These are phyloP conservation scores for Liolophura sinensis DNA, from an alignment of 1,140 invertebrate genomes.

Conservation along the genomic window DNA sequence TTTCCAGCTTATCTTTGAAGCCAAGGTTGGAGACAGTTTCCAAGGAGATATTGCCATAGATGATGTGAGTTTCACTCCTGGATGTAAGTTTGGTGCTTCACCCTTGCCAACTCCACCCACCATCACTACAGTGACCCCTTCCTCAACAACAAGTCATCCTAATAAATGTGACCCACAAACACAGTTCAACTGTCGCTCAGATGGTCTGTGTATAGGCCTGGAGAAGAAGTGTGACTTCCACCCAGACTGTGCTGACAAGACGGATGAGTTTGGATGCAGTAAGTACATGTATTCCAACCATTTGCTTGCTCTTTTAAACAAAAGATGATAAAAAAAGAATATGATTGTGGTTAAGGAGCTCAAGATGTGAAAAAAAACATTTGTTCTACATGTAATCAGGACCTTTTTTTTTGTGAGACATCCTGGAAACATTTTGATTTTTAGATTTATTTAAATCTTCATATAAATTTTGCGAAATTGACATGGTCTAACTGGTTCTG, in stretches of 20 bases:
- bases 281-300: background rate
- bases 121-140: conserved; percentile 7
- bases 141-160: conserved; percentile 14
- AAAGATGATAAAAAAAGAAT: too few relatives aligned
- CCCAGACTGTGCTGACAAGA: conserved; percentile 11
- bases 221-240: conserved; percentile 12
- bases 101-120: conserved; percentile 25
- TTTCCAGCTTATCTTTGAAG: conserved; percentile 49
- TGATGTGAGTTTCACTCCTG: conserved; percentile 50
- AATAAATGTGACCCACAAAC: conserved; percentile 21
- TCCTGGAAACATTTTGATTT: too few relatives aligned
- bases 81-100: conserved; percentile 1
- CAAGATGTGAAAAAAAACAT: too few relatives aligned
- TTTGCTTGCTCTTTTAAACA: background rate
- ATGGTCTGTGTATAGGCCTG: conserved; percentile 9
- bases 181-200: conserved; percentile 17
- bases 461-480: background rate
- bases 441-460: background rate
- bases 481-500: background rate
- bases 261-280: conserved; percentile 11
- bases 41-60: conserved; percentile 55
- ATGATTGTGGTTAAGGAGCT: too few relatives aligned
- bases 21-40: conserved; percentile 29
- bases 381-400: too few relatives aligned
- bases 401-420: background rate